A percentile compares a stretch with the other conserved stretches of the same genome.
Evolutionary conservation across 2,888 invertebrate genomes (phyloP).

Genomic region (Plusia festucae): DNA sequence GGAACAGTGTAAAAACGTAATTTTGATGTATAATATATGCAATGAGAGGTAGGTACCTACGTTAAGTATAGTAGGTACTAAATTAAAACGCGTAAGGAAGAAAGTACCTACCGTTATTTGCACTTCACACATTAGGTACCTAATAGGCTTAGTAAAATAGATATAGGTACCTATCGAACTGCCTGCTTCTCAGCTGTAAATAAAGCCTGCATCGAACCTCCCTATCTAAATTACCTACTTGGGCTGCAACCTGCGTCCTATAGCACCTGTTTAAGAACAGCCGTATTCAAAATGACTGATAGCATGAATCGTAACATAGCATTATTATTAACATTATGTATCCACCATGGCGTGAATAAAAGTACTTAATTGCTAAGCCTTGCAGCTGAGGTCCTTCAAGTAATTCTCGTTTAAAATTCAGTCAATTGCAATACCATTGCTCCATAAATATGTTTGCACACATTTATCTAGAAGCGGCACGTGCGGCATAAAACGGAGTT

Average conservation of each 20-base stretch:
- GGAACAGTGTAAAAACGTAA: no score
- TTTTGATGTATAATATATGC: no score
- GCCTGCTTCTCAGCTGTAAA: neutral
- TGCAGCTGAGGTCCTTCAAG: neutral
- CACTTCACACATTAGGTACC: no score
- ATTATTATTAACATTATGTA: neutral
- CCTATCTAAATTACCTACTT: neutral
- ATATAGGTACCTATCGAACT: no score
- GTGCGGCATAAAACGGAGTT: slow-evolving; percentile 10
- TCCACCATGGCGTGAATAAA: slow-evolving; percentile 13
- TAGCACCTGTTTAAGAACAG: neutral
- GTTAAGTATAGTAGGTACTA: no score
- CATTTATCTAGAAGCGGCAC: slow-evolving; percentile 21
- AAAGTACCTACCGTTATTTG: no score
- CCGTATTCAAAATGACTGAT: neutral
- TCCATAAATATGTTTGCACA: slow-evolving; percentile 19
- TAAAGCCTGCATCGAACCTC: neutral
- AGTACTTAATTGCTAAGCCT: neutral
- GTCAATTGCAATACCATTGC: neutral
- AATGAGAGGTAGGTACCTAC: no score
- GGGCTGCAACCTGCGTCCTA: neutral
- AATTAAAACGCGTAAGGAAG: no score
- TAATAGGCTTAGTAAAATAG: no score
- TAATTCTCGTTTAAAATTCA: no score
- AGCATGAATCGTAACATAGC: neutral